phyloP scores from a whole-genome alignment of 2,888 invertebrate species.

The Sclerodermus sp. region DNA sequence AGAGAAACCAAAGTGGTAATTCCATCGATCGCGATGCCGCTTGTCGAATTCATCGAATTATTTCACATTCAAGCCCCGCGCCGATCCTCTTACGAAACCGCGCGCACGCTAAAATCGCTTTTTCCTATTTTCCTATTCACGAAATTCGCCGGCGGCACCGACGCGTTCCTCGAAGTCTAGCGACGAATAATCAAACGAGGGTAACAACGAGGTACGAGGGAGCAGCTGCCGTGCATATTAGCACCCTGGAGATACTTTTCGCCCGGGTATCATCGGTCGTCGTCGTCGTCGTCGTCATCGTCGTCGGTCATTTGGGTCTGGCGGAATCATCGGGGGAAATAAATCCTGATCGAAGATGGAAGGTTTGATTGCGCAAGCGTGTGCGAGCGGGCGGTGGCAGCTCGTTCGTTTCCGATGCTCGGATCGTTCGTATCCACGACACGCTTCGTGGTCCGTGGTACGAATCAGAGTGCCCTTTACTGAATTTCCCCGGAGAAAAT shows the following conservation, averaged over 20 bases:
- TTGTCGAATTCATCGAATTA: too few relatives aligned
- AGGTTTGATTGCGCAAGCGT: too few relatives aligned
- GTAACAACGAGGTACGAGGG: background rate
- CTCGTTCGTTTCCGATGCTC: background rate
- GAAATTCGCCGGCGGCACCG: background rate
- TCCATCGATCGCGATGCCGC: background rate
- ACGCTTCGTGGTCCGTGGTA: constrained; percentile 16
- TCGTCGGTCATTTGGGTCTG: background rate
- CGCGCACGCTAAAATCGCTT: too few relatives aligned
- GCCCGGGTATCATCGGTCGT: background rate
- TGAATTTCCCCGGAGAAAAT: constrained; percentile 38
- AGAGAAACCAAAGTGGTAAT: background rate
- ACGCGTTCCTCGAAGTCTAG: background rate
- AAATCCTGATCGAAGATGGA: constrained; percentile 19
- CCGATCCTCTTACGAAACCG: too few relatives aligned
- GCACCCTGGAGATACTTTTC: too few relatives aligned
- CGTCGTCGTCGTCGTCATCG: background rate
- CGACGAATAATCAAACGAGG: background rate
- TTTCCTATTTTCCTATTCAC: too few relatives aligned
- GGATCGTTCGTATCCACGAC: constrained; percentile 21
- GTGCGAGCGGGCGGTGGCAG: background rate
- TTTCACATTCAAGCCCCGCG: too few relatives aligned
- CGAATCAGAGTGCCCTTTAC: constrained; percentile 28
- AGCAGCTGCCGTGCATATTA: too few relatives aligned
- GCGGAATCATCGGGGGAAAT: constrained; percentile 26